A percentile compares a stretch with the other conserved stretches of the same genome.
phyloP scores from a whole-genome alignment of 2,797 vertebrate species.

The Cryptoprocta ferox region DNA sequence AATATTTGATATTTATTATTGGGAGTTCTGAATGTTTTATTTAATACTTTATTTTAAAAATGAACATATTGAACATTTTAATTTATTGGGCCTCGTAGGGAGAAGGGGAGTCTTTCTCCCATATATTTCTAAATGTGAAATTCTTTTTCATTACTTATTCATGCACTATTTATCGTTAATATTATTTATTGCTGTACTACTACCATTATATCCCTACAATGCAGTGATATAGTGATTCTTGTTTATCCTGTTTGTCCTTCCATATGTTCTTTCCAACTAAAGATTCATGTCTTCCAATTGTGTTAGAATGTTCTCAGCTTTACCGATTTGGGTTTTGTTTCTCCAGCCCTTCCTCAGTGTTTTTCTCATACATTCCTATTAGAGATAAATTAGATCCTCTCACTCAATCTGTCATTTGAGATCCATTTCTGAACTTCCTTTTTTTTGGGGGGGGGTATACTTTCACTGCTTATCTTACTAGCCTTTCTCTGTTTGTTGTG shows the following conservation, averaged over 20 bases:
- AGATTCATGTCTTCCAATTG: neutral
- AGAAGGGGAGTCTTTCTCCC: neutral
- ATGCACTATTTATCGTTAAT: neutral
- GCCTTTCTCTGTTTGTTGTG: neutral
- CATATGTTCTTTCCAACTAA: neutral
- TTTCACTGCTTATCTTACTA: neutral
- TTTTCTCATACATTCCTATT: neutral
- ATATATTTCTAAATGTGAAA: neutral
- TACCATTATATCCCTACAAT: neutral
- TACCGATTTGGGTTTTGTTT: neutral
- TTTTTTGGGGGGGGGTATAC: too few species aligned
- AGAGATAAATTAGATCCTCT: neutral
- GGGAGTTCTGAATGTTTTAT: neutral
- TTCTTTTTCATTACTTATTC: neutral
- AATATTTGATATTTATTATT: neutral
- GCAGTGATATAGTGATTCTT: neutral
- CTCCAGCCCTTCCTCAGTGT: neutral
- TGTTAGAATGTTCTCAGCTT: neutral
- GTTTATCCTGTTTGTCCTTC: neutral
- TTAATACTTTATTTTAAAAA: slow-evolving; percentile 39
- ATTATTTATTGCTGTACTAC: neutral
- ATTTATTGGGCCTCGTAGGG: neutral
- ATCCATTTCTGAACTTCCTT: neutral
- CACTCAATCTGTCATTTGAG: neutral
- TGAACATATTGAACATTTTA: neutral